Evolutionary conservation across 2,888 invertebrate genomes (phyloP).

Genomic region (Melanostoma mellinum): DNA sequence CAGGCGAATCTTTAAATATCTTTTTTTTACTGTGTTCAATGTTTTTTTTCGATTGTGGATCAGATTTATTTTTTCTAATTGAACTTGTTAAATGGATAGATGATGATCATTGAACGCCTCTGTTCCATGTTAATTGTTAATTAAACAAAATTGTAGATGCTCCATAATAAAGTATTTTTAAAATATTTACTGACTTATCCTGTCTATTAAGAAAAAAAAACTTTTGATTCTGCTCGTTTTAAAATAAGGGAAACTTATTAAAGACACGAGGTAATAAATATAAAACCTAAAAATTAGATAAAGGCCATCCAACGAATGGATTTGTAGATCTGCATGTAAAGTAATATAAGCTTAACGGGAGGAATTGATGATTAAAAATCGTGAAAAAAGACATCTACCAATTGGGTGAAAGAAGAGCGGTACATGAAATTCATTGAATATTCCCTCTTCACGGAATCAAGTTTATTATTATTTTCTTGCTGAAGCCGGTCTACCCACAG

Average conservation of each 20-base stretch:
- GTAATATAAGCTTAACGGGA: too few species aligned
- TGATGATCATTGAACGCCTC: conserved; percentile 25
- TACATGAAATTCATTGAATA: too few species aligned
- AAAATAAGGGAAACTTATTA: too few species aligned
- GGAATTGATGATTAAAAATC: too few species aligned
- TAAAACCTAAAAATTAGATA: too few species aligned
- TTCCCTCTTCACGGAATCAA: too few species aligned
- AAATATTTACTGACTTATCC: conserved; percentile 1
- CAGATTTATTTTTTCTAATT: conserved; percentile 12
- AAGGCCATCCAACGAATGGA: too few species aligned
- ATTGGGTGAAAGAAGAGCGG: too few species aligned
- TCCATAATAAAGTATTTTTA: conserved; percentile 61
- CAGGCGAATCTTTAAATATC: conserved; percentile 17
- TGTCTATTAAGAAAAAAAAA: background rate
- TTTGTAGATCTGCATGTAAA: too few species aligned
- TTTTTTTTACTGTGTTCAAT: conserved; percentile 9
- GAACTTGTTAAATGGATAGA: conserved; percentile 5
- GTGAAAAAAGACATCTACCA: too few species aligned
- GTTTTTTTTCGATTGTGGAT: conserved; percentile 28
- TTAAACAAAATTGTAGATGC: conserved; percentile 58
- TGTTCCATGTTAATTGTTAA: conserved; percentile 64
- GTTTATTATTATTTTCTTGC: background rate
- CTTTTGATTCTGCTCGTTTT: background rate
- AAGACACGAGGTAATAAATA: too few species aligned
- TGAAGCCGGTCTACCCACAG: conserved; percentile 31